Evolutionary conservation across 1,140 invertebrate genomes (phyloP).

Genomic region (Watersipora subatra): DNA sequence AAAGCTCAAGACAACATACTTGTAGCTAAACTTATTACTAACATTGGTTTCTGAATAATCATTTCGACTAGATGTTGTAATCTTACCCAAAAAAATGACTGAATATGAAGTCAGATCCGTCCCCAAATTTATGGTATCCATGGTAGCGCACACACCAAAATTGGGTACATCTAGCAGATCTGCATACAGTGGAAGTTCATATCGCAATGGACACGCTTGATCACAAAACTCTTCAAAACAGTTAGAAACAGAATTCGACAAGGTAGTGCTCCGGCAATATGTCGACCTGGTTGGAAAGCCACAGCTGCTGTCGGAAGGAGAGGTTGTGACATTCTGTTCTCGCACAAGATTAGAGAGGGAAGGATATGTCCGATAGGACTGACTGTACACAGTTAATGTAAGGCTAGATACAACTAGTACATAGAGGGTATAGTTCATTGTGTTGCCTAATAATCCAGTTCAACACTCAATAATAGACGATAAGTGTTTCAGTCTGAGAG

Average conservation of each 20-base stretch:
- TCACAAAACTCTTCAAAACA: constrained; percentile 27
- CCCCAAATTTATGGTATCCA: constrained; percentile 24
- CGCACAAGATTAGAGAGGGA: constrained; percentile 24
- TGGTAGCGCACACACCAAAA: constrained; percentile 13
- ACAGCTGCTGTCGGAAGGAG: constrained; percentile 27
- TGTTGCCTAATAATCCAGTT: no score
- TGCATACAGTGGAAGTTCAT: constrained; percentile 9
- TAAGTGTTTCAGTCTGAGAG: no score
- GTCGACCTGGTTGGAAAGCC: constrained; percentile 22
- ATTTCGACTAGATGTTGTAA: constrained; percentile 1
- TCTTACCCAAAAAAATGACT: constrained; percentile 17
- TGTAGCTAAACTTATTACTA: background rate
- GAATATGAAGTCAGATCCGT: constrained; percentile 13
- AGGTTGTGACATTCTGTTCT: constrained; percentile 17
- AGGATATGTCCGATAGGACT: constrained; percentile 19
- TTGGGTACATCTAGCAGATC: constrained; percentile 15
- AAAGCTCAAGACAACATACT: background rate
- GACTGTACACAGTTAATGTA: no score
- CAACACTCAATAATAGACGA: no score
- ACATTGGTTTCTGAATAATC: background rate
- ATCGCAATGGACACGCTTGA: constrained; percentile 24
- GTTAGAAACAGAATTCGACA: constrained; percentile 15
- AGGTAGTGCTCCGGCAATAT: constrained; percentile 26
- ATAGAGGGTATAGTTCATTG: no score
- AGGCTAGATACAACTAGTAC: no score